These are phyloP conservation scores for Branchellion lobata DNA, from an alignment of 2,888 invertebrate species.

Conservation along the genomic window DNA sequence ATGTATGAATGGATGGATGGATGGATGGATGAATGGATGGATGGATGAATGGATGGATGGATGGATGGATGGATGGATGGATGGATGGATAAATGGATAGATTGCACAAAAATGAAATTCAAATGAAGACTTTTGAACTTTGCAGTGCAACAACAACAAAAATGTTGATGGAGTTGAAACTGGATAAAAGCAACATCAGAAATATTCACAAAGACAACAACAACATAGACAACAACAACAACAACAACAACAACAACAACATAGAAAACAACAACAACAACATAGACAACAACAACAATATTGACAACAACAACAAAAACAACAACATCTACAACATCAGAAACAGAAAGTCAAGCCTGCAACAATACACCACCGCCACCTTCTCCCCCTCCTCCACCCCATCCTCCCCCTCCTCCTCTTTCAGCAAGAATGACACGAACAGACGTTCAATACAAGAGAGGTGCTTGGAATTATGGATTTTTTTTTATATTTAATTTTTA, in stretches of 20 bases:
- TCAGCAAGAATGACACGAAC: neutral
- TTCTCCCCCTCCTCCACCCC: too few species aligned
- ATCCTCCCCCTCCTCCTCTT: too few species aligned
- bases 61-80: too few species aligned
- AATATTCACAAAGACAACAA: neutral
- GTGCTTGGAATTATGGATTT: neutral
- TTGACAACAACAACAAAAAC: constrained; percentile 4
- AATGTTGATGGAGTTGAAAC: neutral
- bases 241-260: neutral
- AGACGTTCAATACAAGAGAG: neutral
- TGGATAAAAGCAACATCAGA: neutral
- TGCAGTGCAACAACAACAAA: neutral
- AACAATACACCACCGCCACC: neutral
- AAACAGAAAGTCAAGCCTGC: neutral
- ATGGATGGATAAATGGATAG: too few species aligned
- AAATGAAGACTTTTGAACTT: too few species aligned
- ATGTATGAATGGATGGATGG: too few species aligned
- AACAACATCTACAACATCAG: neutral
- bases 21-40: too few species aligned
- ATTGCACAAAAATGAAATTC: too few species aligned
- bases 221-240: neutral
- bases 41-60: too few species aligned
- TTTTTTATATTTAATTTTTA: too few species aligned
- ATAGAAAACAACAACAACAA: neutral
- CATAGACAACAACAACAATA: neutral